Conservation (phyloP, 2,113 vertebrate species). For the Phyllostomus discolor region DNA sequence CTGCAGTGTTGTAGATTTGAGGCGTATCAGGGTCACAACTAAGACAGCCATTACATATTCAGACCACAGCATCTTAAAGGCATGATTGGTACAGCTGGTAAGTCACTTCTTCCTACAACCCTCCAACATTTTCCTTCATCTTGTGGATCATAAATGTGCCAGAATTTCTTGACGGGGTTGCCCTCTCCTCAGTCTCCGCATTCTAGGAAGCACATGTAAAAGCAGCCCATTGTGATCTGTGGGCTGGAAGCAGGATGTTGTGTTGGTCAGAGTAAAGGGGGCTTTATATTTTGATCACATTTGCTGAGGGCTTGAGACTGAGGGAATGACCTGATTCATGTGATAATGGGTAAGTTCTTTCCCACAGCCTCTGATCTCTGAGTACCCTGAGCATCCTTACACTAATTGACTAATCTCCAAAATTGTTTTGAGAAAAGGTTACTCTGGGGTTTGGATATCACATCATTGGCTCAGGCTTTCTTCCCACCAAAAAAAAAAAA, state of each 20-base stretch:
- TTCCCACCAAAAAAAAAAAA: background rate
- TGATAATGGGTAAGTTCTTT: background rate
- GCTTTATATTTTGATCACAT: background rate
- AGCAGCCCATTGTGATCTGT: background rate
- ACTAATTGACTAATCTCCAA: background rate
- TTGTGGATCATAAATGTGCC: background rate
- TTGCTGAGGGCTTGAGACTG: background rate
- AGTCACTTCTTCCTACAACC: background rate
- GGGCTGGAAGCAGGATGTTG: background rate
- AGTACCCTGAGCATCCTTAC: background rate
- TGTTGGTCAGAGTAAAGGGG: background rate
- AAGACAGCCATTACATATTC: background rate
- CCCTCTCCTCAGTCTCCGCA: background rate
- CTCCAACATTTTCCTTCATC: background rate
- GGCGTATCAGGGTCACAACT: background rate
- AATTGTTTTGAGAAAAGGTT: background rate
- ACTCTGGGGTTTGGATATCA: background rate
- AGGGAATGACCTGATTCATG: background rate
- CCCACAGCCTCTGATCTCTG: background rate
- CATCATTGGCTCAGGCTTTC: background rate
- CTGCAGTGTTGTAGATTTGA: conserved; percentile 1
- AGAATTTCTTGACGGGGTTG: background rate
- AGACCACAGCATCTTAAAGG: background rate
- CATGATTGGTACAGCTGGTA: background rate
- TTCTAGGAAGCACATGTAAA: background rate